These are phyloP conservation scores for Takifugu bimaculatus DNA, from an alignment of 2,113 vertebrate species.

Conservation along the genomic window DNA sequence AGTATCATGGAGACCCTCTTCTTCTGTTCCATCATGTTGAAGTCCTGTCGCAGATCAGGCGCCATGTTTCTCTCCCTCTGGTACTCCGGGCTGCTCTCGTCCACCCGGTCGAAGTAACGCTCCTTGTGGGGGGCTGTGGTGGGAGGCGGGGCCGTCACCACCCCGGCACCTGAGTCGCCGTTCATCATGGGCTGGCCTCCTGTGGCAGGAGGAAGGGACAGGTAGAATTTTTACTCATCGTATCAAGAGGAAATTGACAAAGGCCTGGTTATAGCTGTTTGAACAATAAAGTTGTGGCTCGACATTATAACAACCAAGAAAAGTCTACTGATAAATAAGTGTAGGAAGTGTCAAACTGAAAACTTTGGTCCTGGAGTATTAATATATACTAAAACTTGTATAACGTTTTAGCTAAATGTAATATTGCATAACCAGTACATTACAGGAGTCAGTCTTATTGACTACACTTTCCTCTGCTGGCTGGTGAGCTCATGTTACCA, in stretches of 20 bases:
- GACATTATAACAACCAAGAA: too few species aligned
- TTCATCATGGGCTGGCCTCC: slow-evolving; percentile 84
- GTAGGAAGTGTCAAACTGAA: too few species aligned
- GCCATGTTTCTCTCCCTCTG: slow-evolving; percentile 98
- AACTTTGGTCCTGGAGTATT: too few species aligned
- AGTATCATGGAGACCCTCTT: slow-evolving; percentile 99
- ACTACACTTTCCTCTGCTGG: slow-evolving; percentile 10
- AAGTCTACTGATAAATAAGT: too few species aligned
- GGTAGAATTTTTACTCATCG: not conserved
- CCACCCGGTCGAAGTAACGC: slow-evolving; percentile 96
- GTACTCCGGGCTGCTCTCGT: slow-evolving; percentile 95
- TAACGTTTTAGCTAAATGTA: too few species aligned
- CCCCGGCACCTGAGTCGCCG: slow-evolving; percentile 88
- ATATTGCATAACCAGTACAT: too few species aligned
- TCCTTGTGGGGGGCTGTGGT: slow-evolving; percentile 95
- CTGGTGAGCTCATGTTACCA: slow-evolving; percentile 25
- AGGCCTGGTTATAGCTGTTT: too few species aligned
- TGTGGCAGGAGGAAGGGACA: slow-evolving; percentile 11
- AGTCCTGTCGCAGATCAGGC: slow-evolving; percentile 95
- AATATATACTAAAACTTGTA: too few species aligned
- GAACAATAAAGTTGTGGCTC: too few species aligned
- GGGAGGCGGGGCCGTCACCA: slow-evolving; percentile 96
- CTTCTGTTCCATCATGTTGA: slow-evolving; percentile 99
- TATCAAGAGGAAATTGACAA: not conserved
- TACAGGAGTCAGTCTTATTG: too few species aligned